Percentiles rank a stretch among this genome's conserved stretches.
These are phyloP conservation scores for Dolichallabes microphthalmus DNA, from an alignment of 2,113 vertebrate species.

Conservation along the genomic window DNA sequence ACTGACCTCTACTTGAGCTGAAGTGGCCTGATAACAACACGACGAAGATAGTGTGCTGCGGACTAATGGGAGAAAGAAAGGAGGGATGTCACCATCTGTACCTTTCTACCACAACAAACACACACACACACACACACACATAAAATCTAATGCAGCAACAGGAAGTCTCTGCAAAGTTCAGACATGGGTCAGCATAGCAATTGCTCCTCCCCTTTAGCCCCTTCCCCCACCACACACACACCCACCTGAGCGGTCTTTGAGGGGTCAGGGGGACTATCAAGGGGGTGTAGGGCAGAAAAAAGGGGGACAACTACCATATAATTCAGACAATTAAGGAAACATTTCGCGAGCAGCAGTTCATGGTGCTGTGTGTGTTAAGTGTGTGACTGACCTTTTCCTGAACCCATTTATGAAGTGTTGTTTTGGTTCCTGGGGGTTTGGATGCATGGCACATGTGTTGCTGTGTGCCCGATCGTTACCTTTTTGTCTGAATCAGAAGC, in stretches of 20 bases:
- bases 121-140: slow-evolving; percentile 41
- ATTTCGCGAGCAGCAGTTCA: slow-evolving; percentile 51
- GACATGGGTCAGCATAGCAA: slow-evolving; percentile 56
- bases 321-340: slow-evolving; percentile 59
- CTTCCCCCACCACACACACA: slow-evolving; percentile 21
- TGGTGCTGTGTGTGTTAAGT: slow-evolving; percentile 55
- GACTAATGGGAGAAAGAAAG: slow-evolving; percentile 35
- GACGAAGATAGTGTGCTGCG: slow-evolving; percentile 16
- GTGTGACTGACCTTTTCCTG: slow-evolving; percentile 55
- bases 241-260: slow-evolving; percentile 54
- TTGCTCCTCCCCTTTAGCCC: slow-evolving; percentile 44
- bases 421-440: slow-evolving; percentile 40
- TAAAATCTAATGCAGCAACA: slow-evolving; percentile 51
- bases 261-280: slow-evolving; percentile 50
- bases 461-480: slow-evolving; percentile 14
- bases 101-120: slow-evolving; percentile 26
- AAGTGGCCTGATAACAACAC: slow-evolving; percentile 30
- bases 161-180: slow-evolving; percentile 63
- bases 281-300: slow-evolving; percentile 41
- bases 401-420: slow-evolving; percentile 59
- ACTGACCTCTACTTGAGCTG: slow-evolving; percentile 7
- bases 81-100: slow-evolving; percentile 41
- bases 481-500: not conserved
- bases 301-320: slow-evolving; percentile 50
- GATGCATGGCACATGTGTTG: slow-evolving; percentile 16